Percentiles rank a stretch among this genome's conserved stretches.
Conservation (phyloP, 1,140 invertebrate species). For the Aleiodes sp. region DNA sequence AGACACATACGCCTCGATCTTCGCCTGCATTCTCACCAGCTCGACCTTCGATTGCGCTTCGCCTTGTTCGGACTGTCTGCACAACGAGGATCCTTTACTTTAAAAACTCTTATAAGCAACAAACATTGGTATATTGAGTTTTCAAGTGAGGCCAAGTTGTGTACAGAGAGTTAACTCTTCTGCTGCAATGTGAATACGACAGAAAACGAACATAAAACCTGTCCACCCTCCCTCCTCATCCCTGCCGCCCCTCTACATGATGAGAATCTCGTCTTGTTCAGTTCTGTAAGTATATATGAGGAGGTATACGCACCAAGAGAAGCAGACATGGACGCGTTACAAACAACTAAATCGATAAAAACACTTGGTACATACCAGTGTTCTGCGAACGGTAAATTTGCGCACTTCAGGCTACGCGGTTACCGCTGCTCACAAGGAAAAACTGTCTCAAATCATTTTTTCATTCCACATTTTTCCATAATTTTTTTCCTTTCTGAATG, state of each 20-base stretch:
- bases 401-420: conserved; percentile 16
- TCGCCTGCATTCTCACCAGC: not conserved
- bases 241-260: no score
- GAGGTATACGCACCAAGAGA: not conserved
- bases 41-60: conserved; percentile 17
- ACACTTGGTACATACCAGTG: conserved; percentile 17
- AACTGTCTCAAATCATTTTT: not conserved
- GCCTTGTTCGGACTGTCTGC: conserved; percentile 6
- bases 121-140: not conserved
- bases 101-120: no score
- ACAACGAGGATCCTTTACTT: not conserved
- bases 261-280: conserved; percentile 1
- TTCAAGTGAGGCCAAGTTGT: not conserved
- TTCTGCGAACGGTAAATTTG: conserved; percentile 23
- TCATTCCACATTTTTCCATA: not conserved
- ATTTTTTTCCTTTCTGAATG: not conserved
- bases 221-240: no score
- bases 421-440: conserved; percentile 14
- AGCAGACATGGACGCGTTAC: conserved; percentile 7
- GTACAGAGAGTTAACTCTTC: not conserved
- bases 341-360: conserved; percentile 21
- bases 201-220: not conserved
- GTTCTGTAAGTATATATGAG: not conserved
- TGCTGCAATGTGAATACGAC: not conserved
- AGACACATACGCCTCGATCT: conserved; percentile 7